These are phyloP conservation scores for Poecilus cupreus DNA, from an alignment of 2,888 invertebrate species.

Conservation along the genomic window DNA sequence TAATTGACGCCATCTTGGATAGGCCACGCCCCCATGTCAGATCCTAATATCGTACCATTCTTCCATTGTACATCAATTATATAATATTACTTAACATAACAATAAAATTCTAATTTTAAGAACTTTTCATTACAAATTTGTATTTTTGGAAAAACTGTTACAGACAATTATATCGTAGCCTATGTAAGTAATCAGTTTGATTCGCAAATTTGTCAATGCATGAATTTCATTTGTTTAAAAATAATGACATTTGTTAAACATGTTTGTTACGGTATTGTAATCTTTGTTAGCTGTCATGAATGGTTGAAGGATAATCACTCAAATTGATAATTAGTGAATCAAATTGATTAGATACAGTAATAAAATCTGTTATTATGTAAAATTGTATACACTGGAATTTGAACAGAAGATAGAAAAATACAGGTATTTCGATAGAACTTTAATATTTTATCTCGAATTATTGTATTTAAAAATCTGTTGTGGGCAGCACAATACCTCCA, in stretches of 20 bases:
- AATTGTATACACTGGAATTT: neutral
- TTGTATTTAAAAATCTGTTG: too few species aligned
- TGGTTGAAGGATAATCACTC: neutral
- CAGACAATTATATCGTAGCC: too few species aligned
- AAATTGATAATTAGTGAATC: conserved; percentile 13
- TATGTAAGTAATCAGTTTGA: neutral
- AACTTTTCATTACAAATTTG: neutral
- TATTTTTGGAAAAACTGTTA: too few species aligned
- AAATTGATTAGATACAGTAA: neutral
- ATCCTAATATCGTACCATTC: too few species aligned
- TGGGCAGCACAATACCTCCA: too few species aligned
- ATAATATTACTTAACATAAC: neutral
- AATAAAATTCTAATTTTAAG: too few species aligned
- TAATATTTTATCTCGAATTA: too few species aligned
- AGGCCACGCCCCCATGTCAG: too few species aligned
- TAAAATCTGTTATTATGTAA: neutral
- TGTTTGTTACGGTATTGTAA: neutral
- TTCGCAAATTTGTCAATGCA: neutral
- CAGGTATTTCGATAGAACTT: neutral
- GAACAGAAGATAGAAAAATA: neutral
- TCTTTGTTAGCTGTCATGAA: neutral
- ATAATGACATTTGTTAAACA: neutral
- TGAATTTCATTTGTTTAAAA: conserved; percentile 4
- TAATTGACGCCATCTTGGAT: too few species aligned
- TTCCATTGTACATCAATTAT: too few species aligned